Conservation (phyloP, 2,797 vertebrate species). For the Xiphorhynchus erythropygius region DNA sequence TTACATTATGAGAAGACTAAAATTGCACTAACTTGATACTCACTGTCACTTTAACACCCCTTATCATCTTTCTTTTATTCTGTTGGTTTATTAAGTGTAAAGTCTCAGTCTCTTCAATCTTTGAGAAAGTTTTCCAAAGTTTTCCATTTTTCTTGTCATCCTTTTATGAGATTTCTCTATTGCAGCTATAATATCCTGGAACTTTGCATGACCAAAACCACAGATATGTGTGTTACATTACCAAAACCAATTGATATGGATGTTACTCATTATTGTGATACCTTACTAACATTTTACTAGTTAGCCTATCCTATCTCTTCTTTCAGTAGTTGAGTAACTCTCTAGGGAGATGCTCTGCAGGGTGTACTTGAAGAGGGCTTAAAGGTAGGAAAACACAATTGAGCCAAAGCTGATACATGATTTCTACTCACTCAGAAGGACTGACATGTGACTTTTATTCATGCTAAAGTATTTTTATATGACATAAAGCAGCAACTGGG, state of each 20-base stretch:
- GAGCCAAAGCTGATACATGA: neutral
- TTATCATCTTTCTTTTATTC: neutral
- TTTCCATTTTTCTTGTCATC: neutral
- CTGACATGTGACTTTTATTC: neutral
- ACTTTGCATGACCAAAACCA: neutral
- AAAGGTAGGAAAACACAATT: neutral
- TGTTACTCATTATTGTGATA: neutral
- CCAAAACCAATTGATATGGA: neutral
- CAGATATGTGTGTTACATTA: neutral
- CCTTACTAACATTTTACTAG: neutral
- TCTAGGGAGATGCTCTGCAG: neutral
- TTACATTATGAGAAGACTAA: neutral
- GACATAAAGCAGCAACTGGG: neutral
- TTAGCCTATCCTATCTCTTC: neutral
- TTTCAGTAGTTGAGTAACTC: neutral
- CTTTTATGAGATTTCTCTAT: neutral
- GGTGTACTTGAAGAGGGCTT: neutral
- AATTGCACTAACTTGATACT: neutral
- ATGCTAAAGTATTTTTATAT: neutral
- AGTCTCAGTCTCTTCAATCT: neutral
- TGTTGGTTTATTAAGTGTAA: neutral
- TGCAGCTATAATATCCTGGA: neutral
- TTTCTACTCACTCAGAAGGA: neutral
- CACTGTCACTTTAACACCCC: neutral
- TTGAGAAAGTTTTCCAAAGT: neutral